These are phyloP conservation scores for Drosophila planitibia DNA, from an alignment of 2,888 invertebrate species.

Conservation along the genomic window DNA sequence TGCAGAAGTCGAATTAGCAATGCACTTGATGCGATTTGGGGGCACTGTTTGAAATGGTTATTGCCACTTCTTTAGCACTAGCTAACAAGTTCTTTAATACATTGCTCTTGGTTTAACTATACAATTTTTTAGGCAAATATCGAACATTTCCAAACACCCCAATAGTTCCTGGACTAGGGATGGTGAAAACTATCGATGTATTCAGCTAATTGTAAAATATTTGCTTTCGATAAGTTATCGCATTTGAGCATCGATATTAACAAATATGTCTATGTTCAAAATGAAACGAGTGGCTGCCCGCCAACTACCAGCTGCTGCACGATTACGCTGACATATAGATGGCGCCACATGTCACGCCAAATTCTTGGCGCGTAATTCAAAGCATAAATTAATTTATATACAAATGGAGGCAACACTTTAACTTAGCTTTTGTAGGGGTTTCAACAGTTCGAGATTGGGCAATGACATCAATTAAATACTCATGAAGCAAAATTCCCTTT, in stretches of 20 bases:
- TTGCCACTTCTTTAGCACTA: slow-evolving; percentile 47
- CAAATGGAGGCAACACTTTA: neutral
- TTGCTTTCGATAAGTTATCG: slow-evolving; percentile 25
- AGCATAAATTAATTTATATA: neutral
- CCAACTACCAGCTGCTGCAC: neutral
- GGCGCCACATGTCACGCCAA: slow-evolving; percentile 17
- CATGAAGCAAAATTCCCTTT: neutral
- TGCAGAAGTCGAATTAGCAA: slow-evolving; percentile 12
- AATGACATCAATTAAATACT: neutral
- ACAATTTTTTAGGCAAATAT: slow-evolving; percentile 73
- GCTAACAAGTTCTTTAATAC: slow-evolving; percentile 58
- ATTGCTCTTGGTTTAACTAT: slow-evolving; percentile 61
- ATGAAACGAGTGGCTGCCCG: slow-evolving; percentile 12
- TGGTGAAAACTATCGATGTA: slow-evolving; percentile 42
- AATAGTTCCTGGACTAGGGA: slow-evolving; percentile 58
- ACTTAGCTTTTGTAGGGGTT: neutral
- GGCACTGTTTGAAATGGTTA: slow-evolving; percentile 33
- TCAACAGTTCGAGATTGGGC: neutral
- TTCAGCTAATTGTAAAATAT: slow-evolving; percentile 1
- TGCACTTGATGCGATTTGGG: slow-evolving; percentile 6
- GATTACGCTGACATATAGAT: slow-evolving; percentile 26
- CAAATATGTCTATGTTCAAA: slow-evolving; percentile 4
- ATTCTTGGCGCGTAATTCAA: slow-evolving; percentile 19
- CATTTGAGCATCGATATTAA: slow-evolving; percentile 23
- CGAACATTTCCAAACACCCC: slow-evolving; percentile 80